Percentiles rank a stretch among this genome's conserved stretches.
Evolutionary conservation across 1,140 invertebrate genomes (phyloP).

Genomic region (Proales similis): DNA sequence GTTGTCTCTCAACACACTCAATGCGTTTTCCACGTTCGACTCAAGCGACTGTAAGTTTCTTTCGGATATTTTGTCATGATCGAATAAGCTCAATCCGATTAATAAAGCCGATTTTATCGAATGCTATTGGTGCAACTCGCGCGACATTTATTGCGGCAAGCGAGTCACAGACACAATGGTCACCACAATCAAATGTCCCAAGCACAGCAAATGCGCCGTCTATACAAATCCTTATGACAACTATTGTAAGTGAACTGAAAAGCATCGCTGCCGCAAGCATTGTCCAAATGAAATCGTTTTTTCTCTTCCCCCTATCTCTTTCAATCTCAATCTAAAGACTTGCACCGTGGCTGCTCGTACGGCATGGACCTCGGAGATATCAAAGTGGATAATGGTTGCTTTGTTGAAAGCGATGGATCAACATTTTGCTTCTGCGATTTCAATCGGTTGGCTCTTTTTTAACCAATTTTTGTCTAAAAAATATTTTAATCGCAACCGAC

Average conservation of each 20-base stretch:
- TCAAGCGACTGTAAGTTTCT: too few relatives aligned
- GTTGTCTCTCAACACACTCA: too few relatives aligned
- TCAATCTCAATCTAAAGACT: neutral
- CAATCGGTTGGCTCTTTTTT: conserved; percentile 4
- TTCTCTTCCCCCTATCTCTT: neutral
- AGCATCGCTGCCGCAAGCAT: too few relatives aligned
- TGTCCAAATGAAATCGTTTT: too few relatives aligned
- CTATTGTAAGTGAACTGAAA: conserved; percentile 16
- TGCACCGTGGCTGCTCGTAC: conserved; percentile 32
- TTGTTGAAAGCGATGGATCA: conserved; percentile 27
- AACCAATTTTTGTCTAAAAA: neutral
- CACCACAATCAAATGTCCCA: conserved; percentile 27
- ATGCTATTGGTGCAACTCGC: conserved; percentile 36
- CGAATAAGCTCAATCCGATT: too few relatives aligned
- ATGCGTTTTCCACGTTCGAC: too few relatives aligned
- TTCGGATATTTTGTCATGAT: too few relatives aligned
- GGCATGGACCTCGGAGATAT: conserved; percentile 34
- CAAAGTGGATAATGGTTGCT: conserved; percentile 26
- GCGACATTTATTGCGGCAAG: conserved; percentile 34
- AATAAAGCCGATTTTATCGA: conserved; percentile 32
- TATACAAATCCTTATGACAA: conserved; percentile 37
- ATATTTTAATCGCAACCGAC: neutral
- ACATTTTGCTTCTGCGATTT: conserved; percentile 37
- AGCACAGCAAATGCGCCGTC: conserved; percentile 34
- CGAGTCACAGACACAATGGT: conserved; percentile 36